These are phyloP conservation scores for Drosophila histrio DNA, from an alignment of 2,888 invertebrate species.

Conservation along the genomic window DNA sequence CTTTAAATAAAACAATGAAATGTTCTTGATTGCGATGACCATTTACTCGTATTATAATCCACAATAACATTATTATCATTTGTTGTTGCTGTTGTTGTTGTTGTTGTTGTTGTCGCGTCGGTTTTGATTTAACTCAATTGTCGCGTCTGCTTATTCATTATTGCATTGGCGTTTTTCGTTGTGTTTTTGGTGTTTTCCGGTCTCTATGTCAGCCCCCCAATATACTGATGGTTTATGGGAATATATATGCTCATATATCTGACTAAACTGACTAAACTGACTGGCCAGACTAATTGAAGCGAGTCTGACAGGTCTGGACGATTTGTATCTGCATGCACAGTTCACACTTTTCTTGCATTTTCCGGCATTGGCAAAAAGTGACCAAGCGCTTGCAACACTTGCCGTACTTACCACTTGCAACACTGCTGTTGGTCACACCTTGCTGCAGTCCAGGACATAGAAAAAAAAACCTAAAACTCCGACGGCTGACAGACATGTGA, in stretches of 20 bases:
- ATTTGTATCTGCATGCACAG: conserved; percentile 79
- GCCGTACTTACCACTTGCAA: conserved; percentile 32
- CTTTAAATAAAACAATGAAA: conserved; percentile 80
- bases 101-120: conserved; percentile 58
- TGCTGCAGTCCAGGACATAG: conserved; percentile 34
- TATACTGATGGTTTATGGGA: background rate
- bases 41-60: conserved; percentile 40
- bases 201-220: conserved; percentile 61
- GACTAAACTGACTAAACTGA: conserved; percentile 48
- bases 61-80: conserved; percentile 32
- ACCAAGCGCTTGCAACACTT: conserved; percentile 41
- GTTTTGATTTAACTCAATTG: conserved; percentile 77
- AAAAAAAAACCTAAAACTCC: conserved; percentile 37
- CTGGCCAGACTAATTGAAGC: conserved; percentile 75
- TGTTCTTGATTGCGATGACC: conserved; percentile 67
- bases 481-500: conserved; percentile 72
- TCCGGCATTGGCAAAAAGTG: conserved; percentile 48
- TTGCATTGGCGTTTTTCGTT: conserved; percentile 47
- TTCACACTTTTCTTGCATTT: conserved; percentile 80
- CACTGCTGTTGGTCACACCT: conserved; percentile 49
- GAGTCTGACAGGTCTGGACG: conserved; percentile 59
- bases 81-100: conserved; percentile 7
- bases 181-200: conserved; percentile 68
- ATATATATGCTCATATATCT: conserved; percentile 6
- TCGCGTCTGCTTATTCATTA: conserved; percentile 74